A percentile compares a stretch with the other conserved stretches of the same genome.
Conservation (phyloP, 2,113 vertebrate genomes). For the Thryonomys swinderianus region DNA sequence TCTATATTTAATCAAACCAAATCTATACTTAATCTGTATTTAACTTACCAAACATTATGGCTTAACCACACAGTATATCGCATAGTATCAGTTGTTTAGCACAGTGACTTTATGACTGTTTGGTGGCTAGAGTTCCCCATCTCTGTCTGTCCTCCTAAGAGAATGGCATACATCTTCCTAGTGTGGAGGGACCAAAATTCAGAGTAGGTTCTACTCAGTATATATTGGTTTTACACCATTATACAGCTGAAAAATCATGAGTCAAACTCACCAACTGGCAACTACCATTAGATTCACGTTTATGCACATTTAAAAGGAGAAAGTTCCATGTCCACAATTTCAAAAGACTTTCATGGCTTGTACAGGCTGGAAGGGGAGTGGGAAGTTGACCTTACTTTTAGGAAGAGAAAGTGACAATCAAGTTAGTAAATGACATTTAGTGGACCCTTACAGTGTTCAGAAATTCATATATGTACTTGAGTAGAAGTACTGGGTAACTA, state of each 20-base stretch:
- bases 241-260: background rate
- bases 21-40: background rate
- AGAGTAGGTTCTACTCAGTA: background rate
- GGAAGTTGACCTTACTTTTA: background rate
- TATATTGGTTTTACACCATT: background rate
- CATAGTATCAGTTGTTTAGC: background rate
- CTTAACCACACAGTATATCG: background rate
- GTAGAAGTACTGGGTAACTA: background rate
- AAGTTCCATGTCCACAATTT: background rate
- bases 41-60: background rate
- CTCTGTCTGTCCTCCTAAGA: background rate
- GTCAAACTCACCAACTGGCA: background rate
- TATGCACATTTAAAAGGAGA: background rate
- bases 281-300: background rate
- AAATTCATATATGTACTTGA: background rate
- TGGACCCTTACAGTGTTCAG: background rate
- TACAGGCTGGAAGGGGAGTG: background rate
- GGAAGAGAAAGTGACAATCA: background rate
- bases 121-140: background rate
- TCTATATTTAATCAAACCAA: background rate
- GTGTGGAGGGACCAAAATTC: background rate
- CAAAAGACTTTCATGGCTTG: background rate
- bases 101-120: background rate
- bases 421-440: conserved; percentile 3
- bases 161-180: background rate